Evolutionary conservation across 2,888 invertebrate species (phyloP).

Genomic region (Halocaridina rubra): DNA sequence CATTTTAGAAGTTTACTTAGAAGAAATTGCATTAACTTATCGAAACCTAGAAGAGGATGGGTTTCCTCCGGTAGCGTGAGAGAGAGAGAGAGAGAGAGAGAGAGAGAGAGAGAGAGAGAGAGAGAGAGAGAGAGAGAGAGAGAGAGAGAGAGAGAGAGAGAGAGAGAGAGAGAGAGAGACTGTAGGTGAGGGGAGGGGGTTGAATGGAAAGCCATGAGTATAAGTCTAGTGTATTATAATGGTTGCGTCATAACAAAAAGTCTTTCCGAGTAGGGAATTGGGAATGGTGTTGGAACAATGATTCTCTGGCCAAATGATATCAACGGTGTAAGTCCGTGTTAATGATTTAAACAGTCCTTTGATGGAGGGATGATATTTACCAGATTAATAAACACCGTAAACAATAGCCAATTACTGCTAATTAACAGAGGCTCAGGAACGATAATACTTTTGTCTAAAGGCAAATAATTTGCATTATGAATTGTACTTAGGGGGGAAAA

Average conservation of each 20-base stretch:
- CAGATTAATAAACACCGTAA: neutral
- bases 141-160: neutral
- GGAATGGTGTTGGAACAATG: no score
- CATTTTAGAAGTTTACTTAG: no score
- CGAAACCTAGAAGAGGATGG: no score
- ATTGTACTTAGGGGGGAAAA: neutral
- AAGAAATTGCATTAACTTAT: no score
- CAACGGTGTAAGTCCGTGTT: neutral
- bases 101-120: conserved; percentile 12
- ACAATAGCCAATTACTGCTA: neutral
- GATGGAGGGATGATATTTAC: neutral
- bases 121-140: neutral
- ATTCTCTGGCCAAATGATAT: neutral
- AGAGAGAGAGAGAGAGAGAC: neutral
- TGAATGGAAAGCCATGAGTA: no score
- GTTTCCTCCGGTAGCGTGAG: no score
- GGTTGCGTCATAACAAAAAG: neutral
- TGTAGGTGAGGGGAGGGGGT: no score
- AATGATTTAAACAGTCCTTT: neutral
- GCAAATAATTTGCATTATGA: neutral
- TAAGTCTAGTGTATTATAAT: no score
- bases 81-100: neutral
- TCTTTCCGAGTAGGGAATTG: neutral
- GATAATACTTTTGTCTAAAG: neutral
- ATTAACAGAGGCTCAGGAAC: neutral